A percentile compares a stretch with the other conserved stretches of the same genome.
Evolutionary conservation across 1,140 invertebrate genomes (phyloP).

Genomic region (Pectinophora gossypiella): DNA sequence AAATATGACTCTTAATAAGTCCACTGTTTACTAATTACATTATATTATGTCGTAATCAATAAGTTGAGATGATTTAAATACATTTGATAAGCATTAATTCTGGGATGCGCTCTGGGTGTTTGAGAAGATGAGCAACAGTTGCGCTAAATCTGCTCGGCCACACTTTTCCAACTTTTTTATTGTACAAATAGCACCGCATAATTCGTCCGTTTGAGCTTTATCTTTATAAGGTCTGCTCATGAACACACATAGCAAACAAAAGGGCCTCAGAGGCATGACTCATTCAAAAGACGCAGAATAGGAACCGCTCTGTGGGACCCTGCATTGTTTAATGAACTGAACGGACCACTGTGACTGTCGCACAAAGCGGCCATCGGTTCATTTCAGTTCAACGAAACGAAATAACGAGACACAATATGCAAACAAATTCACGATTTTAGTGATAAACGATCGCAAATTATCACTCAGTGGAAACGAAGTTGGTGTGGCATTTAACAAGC

Average conservation of each 20-base stretch:
- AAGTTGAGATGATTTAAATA: too few relatives aligned
- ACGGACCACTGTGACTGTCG: neutral
- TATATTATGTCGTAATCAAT: too few relatives aligned
- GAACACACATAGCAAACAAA: neutral
- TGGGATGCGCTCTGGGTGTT: too few relatives aligned
- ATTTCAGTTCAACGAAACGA: neutral
- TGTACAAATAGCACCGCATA: too few relatives aligned
- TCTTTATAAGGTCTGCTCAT: too few relatives aligned
- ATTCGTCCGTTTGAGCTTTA: too few relatives aligned
- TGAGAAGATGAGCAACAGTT: too few relatives aligned
- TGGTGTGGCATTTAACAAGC: neutral
- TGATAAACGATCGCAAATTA: neutral
- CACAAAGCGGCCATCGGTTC: neutral
- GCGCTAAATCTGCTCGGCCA: too few relatives aligned
- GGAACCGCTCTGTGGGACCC: neutral
- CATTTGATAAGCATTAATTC: too few relatives aligned
- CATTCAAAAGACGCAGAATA: neutral
- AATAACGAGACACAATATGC: neutral
- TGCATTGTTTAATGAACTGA: conserved; percentile 2
- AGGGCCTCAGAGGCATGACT: neutral
- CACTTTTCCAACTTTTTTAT: too few relatives aligned
- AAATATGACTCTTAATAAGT: too few relatives aligned
- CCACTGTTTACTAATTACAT: too few relatives aligned
- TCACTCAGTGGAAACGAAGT: neutral
- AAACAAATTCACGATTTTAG: neutral